Evolutionary conservation across 2,797 vertebrate species (phyloP), one percentile per base, ranked within the genome.

Genomic region (Pagetopsis macropterus): DNA sequence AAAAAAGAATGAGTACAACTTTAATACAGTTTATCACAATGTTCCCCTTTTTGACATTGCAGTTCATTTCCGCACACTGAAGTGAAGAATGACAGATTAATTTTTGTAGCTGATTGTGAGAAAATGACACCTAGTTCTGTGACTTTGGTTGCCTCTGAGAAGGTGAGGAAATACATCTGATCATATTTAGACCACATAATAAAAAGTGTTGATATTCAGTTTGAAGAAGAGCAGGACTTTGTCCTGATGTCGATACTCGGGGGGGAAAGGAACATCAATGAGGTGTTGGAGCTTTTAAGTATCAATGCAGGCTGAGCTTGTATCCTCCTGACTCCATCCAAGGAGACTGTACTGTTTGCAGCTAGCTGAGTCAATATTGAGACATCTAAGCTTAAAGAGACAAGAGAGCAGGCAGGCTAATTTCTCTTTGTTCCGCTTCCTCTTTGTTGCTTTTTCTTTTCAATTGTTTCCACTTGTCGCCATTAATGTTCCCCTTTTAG

Each of bases 261-360:
- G 62, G 82, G 82, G 75, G 69, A 62, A 70, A 50, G 65, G 71
- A 77, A 87, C 87, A 90, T 91, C 84, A 88, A 80, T 85, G 64
- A 79, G 71, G 72, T 70, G 70, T 40, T 63, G 61, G 48, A 70
- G 81, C 83, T 89, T 89, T 89, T 65, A 84, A 89, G 83, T 84
- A 79, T 50, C 60, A 65, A 84, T 83, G 75, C 65, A 75, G 79
- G 46, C 73, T 71, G 66, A 21, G 33, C 57, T 79, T 70, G 45
- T 79, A 73, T 76, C 72, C 80, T 84, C 64, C 63, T 49, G 64
- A 80, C 76, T 90, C 78, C 56, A 68, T 37, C 81, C 77, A 69
- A 85, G 59, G 77, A 88, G 69, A 65, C 68, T 57, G 31, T 51
- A 60, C 76, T 71, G 60, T 80, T 74, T 81, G 72, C 62, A 81